Evolutionary conservation across 2,888 invertebrate species (phyloP), one percentile per base, ranked within the genome.

Genomic region (Cantharis rufa): DNA sequence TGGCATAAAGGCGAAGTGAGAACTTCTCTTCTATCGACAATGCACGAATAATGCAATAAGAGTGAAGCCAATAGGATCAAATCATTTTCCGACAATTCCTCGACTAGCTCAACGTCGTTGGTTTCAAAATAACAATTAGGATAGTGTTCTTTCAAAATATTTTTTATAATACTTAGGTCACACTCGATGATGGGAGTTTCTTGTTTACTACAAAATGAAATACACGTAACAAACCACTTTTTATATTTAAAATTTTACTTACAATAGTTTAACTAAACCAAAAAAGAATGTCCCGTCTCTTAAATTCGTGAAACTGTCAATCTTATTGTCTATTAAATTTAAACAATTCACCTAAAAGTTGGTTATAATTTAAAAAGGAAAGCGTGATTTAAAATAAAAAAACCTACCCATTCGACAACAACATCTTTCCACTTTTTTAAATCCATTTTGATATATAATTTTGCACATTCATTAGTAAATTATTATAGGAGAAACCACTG

Each of bases 41-140:
- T 84, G 77, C 87, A 88, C 11, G 86, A 86, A 79, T 86, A 88
- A 81, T 88, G 87, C 82, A 88, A 80, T 71, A 88, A 78, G n/a
- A 88, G 80, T 4, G 87, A 86, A 18, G 84, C 85, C 32, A 86
- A 76, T 16, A 82, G 75, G 48, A 81, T 78, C 13, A 87, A 74
- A 74, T 86, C 85, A 7, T 69, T 70, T 24, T 71, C 28, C 15
- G 82, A 75, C 32, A 85, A 71, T 62, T 85, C 84, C 48, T 71
- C 78, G n/a, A 84, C 72, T 73, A 84, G 83, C 18, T 28, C 62
- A 24, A 28, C 68, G 18, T 69, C 32, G 21, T 48, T 15, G 24
- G 63, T 78, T 18, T 82, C 75, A 24, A 85, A 82, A 18, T 74
- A 69, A 70, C 83, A 84, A 32, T 84, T 75, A 15, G 85, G 82